Evolutionary conservation across 2,797 vertebrate genomes (phyloP).

Genomic region (Toxotes lorentzi): DNA sequence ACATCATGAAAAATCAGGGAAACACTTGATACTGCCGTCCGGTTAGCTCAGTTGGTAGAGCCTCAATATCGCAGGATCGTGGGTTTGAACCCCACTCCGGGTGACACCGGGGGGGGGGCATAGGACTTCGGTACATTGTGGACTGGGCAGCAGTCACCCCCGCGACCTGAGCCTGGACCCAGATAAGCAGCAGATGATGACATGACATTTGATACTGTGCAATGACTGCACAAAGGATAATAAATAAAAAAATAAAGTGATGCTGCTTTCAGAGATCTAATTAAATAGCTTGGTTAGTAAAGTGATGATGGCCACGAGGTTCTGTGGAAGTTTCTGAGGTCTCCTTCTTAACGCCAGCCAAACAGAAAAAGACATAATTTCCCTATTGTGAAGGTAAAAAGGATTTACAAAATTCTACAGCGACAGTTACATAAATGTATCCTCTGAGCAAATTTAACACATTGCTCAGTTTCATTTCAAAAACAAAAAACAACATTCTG

Average conservation of each 20-base stretch:
- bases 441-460: constrained; percentile 33
- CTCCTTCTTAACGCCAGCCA: background rate
- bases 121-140: too few relatives aligned
- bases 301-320: background rate
- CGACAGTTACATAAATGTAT: constrained; percentile 34
- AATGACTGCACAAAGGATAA: background rate
- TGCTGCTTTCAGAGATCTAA: background rate
- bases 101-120: too few relatives aligned
- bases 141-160: too few relatives aligned
- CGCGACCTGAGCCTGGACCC: too few relatives aligned
- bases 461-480: constrained; percentile 31
- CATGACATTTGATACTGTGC: background rate
- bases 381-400: constrained; percentile 1
- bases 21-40: constrained; percentile 7
- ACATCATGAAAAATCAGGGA: background rate
- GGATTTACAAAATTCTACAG: constrained; percentile 20
- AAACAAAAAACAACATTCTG: constrained; percentile 35
- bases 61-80: too few relatives aligned
- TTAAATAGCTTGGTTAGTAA: too few relatives aligned
- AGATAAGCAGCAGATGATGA: too few relatives aligned
- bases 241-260: too few relatives aligned
- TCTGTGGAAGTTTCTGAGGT: background rate
- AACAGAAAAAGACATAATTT: constrained; percentile 3
- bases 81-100: too few relatives aligned
- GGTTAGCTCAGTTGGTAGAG: too few relatives aligned